A percentile compares a stretch with the other conserved stretches of the same genome.
phyloP scores from a whole-genome alignment of 2,113 vertebrate species.

The Hyperoodon ampullatus region DNA sequence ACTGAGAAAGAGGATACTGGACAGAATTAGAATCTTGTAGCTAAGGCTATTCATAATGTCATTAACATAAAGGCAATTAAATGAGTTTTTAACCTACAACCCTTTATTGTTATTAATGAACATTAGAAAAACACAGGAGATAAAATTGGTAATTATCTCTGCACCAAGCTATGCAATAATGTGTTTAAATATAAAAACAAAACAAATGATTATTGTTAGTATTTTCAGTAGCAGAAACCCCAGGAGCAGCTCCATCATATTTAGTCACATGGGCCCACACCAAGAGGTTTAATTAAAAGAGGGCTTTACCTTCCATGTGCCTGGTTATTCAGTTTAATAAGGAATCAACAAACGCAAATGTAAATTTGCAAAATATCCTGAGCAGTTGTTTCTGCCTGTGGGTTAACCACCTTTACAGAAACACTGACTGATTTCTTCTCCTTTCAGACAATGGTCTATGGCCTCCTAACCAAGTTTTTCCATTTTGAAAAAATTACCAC shows the following conservation, averaged over 20 bases:
- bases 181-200: constrained; percentile 97
- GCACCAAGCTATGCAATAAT: constrained; percentile 94
- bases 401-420: constrained; percentile 81
- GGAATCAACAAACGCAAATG: constrained; percentile 89
- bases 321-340: constrained; percentile 87
- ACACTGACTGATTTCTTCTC: not conserved
- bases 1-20: constrained; percentile 93
- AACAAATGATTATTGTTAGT: constrained; percentile 96
- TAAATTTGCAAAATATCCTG: constrained; percentile 88
- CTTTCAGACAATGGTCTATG: constrained; percentile 66
- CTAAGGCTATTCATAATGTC: constrained; percentile 98
- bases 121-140: constrained; percentile 94
- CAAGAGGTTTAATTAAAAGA: constrained; percentile 97
- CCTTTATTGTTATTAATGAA: constrained; percentile 99
- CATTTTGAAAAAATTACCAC: constrained; percentile 26
- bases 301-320: constrained; percentile 89
- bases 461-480: constrained; percentile 64
- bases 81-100: constrained; percentile 99
- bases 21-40: constrained; percentile 96
- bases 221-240: constrained; percentile 93
- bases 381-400: constrained; percentile 82
- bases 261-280: constrained; percentile 95
- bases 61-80: constrained; percentile 99
- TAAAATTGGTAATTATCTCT: constrained; percentile 98
- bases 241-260: constrained; percentile 93